These are phyloP conservation scores for Trematocara stigmaticum DNA, from an alignment of 2,113 vertebrate genomes.

Conservation along the genomic window DNA sequence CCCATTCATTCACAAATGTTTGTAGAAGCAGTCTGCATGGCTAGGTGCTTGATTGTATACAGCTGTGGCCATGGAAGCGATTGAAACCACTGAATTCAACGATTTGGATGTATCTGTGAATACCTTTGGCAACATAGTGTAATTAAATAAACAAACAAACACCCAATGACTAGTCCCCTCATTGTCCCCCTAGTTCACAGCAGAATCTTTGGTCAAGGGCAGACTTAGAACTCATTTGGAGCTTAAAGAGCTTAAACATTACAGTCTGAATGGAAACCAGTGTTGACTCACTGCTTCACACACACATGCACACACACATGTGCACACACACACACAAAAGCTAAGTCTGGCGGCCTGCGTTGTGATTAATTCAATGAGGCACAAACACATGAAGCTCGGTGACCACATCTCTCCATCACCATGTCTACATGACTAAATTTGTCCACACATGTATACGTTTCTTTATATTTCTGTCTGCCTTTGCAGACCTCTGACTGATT, in stretches of 20 bases:
- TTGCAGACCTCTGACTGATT: neutral
- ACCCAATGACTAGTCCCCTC: neutral
- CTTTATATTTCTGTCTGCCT: neutral
- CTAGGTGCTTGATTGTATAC: neutral
- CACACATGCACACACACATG: neutral
- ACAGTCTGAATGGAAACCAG: neutral
- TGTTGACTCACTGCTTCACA: neutral
- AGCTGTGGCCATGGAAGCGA: neutral
- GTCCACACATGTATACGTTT: conserved; percentile 7
- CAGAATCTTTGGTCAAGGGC: neutral
- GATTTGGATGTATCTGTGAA: neutral
- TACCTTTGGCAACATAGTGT: neutral
- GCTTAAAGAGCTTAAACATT: neutral
- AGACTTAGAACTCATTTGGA: neutral
- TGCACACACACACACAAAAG: neutral
- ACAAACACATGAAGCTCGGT: conserved; percentile 26
- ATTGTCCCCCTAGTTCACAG: neutral
- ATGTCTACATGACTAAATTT: conserved; percentile 17
- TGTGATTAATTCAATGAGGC: conserved; percentile 45
- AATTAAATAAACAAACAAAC: neutral
- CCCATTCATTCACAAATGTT: neutral
- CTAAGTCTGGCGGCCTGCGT: neutral
- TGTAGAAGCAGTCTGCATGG: neutral
- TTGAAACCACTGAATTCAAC: neutral
- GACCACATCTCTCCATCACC: conserved; percentile 9